Base-by-base conservation (phyloP, 2,888 invertebrate species). In the Empis stercorea region DNA sequence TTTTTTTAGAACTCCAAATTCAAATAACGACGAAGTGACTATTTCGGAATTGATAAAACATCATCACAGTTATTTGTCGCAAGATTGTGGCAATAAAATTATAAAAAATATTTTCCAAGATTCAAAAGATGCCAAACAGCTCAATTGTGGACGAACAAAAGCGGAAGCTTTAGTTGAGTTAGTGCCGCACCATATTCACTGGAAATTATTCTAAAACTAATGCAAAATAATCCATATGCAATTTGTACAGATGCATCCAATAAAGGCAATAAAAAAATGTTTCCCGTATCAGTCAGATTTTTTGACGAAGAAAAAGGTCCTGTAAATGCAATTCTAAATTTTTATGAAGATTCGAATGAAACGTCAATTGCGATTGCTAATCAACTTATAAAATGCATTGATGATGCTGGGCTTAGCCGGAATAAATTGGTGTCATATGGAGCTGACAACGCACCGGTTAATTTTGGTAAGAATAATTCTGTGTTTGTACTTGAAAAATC, bases 51-150 rank as follows among this genome's bases (percentile, higher is more conserved):
- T 43, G 14, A 32, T 43, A 4, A 43, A 43, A 14, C 43, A 43
- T 13, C 43, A 43, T 32, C 43, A 43, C 15, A 43, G 43, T 32
- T 30, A 43, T 16, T 34, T 43, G 13, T 43, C 30, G n/a, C 43
- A 43, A 13, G 43, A 43, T 30, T 43, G 43, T 43, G 44, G 34
- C 34, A 44, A 44, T 16, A 44, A 44, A 44, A 10, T 44, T 16
- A 16, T 23, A 10, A n/a, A 10, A 4, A 17, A 6, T 4, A 11
- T 43, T 13, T 43, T 16, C 23, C 30, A 2, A 27, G 43, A 43
- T 7, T 43, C 30, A 30, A 43, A 43, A 13, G 14, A 32, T n/a
- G 43, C 43, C 10, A 10, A 13, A 17, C 30, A 43, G 14, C 13
- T 43, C 13, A 30, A 14, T 6, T 43, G 43, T 3, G 43, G 43